phyloP scores from a whole-genome alignment of 2,113 vertebrate genomes.

The Channa argus region DNA sequence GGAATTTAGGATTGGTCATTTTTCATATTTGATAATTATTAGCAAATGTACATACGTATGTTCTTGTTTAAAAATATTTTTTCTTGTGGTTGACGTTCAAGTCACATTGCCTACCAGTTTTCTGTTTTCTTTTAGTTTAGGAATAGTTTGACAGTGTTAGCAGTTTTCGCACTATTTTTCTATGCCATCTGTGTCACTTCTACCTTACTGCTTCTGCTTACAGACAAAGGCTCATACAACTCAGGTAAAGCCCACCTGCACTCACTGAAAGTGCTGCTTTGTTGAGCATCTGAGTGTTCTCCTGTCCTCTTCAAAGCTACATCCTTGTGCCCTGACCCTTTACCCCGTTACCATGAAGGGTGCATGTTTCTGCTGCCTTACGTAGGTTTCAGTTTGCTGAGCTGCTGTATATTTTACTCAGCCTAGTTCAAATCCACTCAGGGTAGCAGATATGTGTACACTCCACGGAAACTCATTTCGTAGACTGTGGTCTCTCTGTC shows the following conservation, averaged over 20 bases:
- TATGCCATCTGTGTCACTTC: constrained; percentile 71
- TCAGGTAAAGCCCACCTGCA: constrained; percentile 89
- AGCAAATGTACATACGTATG: too few relatives aligned
- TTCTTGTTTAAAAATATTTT: too few relatives aligned
- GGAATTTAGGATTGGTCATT: not conserved
- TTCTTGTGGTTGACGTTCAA: too few relatives aligned
- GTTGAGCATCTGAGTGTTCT: constrained; percentile 60
- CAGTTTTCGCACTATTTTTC: constrained; percentile 19
- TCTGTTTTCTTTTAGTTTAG: not conserved
- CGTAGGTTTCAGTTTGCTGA: constrained; percentile 20
- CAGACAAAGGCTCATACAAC: constrained; percentile 94
- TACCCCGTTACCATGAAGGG: constrained; percentile 15
- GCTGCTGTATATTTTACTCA: constrained; percentile 14
- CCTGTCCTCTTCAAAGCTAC: constrained; percentile 50
- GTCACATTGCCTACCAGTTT: not conserved
- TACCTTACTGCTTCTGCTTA: constrained; percentile 87
- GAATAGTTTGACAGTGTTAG: not conserved
- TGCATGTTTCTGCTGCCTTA: constrained; percentile 44
- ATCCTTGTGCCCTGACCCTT: constrained; percentile 45
- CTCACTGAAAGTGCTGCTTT: constrained; percentile 68
- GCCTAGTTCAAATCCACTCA: constrained; percentile 33
- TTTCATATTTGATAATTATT: not conserved
- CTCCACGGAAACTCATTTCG: constrained; percentile 46
- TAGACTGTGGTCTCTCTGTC: constrained; percentile 50
- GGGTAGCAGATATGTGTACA: constrained; percentile 25